phyloP scores from a whole-genome alignment of 2,888 invertebrate genomes.

The Erpobdella octoculata region DNA sequence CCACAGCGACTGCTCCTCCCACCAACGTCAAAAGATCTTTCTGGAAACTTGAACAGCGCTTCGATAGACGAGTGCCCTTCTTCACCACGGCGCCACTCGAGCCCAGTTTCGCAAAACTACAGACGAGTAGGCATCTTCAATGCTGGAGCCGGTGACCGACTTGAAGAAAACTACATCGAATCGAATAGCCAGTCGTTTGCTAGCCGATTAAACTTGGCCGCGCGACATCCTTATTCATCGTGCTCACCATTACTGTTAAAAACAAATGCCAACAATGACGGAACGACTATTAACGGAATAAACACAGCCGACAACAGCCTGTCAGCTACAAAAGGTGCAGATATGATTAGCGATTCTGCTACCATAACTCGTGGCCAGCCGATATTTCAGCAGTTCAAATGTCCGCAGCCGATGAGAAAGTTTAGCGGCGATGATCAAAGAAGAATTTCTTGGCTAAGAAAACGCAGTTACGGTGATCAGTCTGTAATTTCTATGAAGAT shows the following conservation, averaged over 20 bases:
- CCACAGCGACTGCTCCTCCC: background rate
- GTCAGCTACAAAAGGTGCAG: background rate
- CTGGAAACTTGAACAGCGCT: slow-evolving; percentile 35
- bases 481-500: slow-evolving; percentile 32
- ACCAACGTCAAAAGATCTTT: slow-evolving; percentile 34
- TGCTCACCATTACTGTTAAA: slow-evolving; percentile 11
- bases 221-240: slow-evolving; percentile 2
- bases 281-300: background rate
- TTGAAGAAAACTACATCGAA: background rate
- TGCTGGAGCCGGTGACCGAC: slow-evolving; percentile 6
- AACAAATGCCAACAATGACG: background rate
- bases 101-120: slow-evolving; percentile 30
- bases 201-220: background rate
- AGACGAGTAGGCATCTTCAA: slow-evolving; percentile 29
- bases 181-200: background rate
- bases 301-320: background rate
- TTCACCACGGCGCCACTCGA: slow-evolving; percentile 35
- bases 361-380: background rate
- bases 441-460: slow-evolving; percentile 18
- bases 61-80: background rate
- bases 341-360: background rate
- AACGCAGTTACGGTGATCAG: slow-evolving; percentile 30
- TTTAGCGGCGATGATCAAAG: background rate
- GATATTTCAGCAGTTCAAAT: background rate
- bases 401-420: slow-evolving; percentile 8